These are phyloP conservation scores for Crotalus helleri DNA, from an alignment of 2,113 vertebrate species.

Conservation along the genomic window DNA sequence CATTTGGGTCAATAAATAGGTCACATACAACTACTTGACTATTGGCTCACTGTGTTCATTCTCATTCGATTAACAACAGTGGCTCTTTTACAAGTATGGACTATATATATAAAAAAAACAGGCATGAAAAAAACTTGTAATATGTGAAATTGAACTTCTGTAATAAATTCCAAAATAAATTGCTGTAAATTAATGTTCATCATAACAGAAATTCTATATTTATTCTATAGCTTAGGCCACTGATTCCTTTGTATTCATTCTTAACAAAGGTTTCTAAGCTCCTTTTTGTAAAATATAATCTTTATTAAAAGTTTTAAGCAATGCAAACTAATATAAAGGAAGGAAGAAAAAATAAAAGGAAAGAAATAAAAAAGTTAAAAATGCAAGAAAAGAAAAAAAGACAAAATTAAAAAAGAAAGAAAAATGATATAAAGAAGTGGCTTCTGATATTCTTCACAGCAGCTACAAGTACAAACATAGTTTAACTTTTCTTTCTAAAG, in stretches of 20 bases:
- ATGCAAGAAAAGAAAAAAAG: neutral
- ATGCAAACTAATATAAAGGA: neutral
- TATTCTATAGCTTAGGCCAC: neutral
- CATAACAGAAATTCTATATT: neutral
- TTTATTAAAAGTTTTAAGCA: neutral
- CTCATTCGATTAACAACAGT: slow-evolving; percentile 52
- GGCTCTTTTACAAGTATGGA: slow-evolving; percentile 52
- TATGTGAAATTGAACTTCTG: neutral
- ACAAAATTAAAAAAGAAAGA: neutral
- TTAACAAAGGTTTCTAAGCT: neutral
- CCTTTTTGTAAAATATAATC: neutral
- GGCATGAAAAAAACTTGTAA: neutral
- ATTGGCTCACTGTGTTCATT: slow-evolving; percentile 41
- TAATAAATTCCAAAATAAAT: slow-evolving; percentile 6
- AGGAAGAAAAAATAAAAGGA: neutral
- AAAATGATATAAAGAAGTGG: neutral
- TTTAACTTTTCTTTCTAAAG: no score
- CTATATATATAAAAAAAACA: slow-evolving; percentile 26
- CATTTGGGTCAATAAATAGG: slow-evolving; percentile 57
- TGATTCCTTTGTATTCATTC: neutral
- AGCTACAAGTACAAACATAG: neutral
- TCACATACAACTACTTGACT: slow-evolving; percentile 54
- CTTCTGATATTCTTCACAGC: neutral
- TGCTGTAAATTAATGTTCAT: neutral
- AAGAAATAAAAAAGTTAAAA: neutral